Evolutionary conservation across 2,888 invertebrate species (phyloP).

Genomic region (Reticulitermes lucifugus): DNA sequence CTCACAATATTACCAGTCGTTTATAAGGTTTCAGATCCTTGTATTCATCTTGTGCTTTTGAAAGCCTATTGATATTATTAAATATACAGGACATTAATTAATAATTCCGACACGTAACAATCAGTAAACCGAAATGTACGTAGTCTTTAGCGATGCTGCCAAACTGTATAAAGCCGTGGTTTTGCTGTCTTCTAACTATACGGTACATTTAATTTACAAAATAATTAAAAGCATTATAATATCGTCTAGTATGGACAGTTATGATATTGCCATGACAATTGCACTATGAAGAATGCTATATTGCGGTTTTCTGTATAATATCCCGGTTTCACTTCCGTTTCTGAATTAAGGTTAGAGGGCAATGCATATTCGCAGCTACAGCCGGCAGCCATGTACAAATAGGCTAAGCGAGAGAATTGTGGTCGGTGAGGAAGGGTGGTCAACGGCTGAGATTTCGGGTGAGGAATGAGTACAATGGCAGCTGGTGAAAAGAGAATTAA

Average conservation of each 20-base stretch:
- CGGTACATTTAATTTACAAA: not conserved
- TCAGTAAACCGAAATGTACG: not conserved
- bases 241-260: not conserved
- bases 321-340: not conserved
- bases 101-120: not conserved
- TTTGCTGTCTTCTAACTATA: not conserved
- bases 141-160: slow-evolving; percentile 1
- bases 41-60: too few relatives aligned
- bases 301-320: not conserved
- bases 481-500: slow-evolving; percentile 41
- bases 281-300: not conserved
- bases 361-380: not conserved
- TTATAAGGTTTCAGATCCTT: too few relatives aligned
- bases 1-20: too few relatives aligned
- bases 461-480: slow-evolving; percentile 16
- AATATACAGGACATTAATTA: too few relatives aligned
- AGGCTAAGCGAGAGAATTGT: not conserved
- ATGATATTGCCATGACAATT: not conserved
- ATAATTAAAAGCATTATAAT: not conserved
- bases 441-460: not conserved
- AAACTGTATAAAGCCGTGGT: not conserved
- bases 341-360: not conserved
- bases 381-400: not conserved
- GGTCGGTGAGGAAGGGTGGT: not conserved
- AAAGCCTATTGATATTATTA: too few relatives aligned